Evolutionary conservation across 2,797 vertebrate genomes (phyloP).

Genomic region (Enteromius trimaculatus): DNA sequence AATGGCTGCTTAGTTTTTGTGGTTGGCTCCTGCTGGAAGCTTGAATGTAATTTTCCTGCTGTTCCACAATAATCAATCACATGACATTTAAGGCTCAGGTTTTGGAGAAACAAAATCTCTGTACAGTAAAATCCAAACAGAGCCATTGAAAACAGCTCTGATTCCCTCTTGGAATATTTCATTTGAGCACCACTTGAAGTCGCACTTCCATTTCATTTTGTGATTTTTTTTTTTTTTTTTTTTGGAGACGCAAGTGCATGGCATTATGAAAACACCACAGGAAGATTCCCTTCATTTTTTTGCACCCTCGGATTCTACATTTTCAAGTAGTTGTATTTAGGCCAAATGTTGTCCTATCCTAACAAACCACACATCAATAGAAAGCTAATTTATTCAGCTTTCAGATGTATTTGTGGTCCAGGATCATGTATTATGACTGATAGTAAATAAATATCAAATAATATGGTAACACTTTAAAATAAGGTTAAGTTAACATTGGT

Average conservation of each 20-base stretch:
- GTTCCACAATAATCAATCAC: not conserved
- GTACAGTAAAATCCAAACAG: not conserved
- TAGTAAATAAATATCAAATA: not conserved
- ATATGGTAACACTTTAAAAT: no score
- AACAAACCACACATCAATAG: no score
- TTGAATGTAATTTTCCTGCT: not conserved
- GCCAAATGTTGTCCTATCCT: no score
- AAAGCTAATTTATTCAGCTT: no score
- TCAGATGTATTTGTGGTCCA: no score
- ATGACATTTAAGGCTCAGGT: not conserved
- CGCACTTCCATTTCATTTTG: not conserved
- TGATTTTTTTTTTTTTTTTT: no score
- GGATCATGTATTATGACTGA: not conserved
- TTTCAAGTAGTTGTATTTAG: no score
- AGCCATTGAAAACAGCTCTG: not conserved
- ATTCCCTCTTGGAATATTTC: not conserved
- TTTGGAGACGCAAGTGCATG: not conserved
- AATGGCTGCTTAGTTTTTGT: not conserved
- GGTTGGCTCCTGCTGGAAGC: not conserved
- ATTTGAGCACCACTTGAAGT: not conserved
- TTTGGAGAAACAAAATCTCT: not conserved
- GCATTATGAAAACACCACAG: not conserved
- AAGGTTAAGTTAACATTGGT: no score
- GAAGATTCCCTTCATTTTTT: not conserved
- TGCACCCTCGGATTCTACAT: no score